A percentile compares a stretch with the other conserved stretches of the same genome.
These are phyloP conservation scores for Terrapene triunguis DNA, from an alignment of 2,113 vertebrate genomes.

Conservation along the genomic window DNA sequence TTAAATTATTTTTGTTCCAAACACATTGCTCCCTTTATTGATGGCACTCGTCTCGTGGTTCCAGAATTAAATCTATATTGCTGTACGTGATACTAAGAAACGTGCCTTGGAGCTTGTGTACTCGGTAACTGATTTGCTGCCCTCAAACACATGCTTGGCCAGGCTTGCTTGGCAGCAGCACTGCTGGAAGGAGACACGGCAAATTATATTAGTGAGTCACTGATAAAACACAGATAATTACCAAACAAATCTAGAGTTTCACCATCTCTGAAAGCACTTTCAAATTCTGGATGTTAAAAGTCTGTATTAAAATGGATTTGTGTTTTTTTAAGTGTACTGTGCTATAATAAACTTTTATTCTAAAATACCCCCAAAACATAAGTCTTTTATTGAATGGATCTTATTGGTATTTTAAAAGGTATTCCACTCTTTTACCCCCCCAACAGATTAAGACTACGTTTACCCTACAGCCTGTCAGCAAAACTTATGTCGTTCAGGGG, in stretches of 20 bases:
- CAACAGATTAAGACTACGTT: not conserved
- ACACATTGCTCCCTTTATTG: not conserved
- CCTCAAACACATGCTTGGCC: not conserved
- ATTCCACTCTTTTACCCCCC: not conserved
- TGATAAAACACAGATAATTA: conserved; percentile 9
- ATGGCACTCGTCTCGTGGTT: not conserved
- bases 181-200: not conserved
- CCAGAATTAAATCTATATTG: conserved; percentile 4
- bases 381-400: not conserved
- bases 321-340: not conserved
- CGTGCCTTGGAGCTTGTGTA: not conserved
- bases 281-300: not conserved
- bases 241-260: not conserved
- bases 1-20: conserved; percentile 22
- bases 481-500: too few species aligned
- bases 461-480: too few species aligned
- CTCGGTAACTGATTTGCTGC: not conserved
- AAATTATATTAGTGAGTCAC: not conserved
- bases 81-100: not conserved
- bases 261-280: not conserved
- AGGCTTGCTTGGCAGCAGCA: not conserved
- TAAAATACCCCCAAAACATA: not conserved
- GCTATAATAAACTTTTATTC: not conserved
- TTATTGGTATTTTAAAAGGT: not conserved
- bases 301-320: not conserved